A percentile compares a stretch with the other conserved stretches of the same genome.
Evolutionary conservation across 2,113 vertebrate species (phyloP).

Genomic region (Asarcornis scutulata): DNA sequence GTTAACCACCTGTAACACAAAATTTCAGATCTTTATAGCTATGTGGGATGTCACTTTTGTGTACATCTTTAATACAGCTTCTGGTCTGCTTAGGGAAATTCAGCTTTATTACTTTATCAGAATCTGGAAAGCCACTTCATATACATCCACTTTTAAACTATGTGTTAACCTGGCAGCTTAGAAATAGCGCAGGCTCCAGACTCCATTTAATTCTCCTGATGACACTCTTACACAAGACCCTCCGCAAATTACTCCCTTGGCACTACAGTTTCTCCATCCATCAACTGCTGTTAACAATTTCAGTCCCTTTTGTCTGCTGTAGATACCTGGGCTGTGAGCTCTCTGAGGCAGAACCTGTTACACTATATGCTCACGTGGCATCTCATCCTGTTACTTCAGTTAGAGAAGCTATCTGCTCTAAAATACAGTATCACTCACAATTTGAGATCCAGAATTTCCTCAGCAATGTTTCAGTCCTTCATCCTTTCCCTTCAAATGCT

Average conservation of each 20-base stretch:
- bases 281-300: background rate
- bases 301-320: background rate
- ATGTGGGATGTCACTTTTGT: accelerated
- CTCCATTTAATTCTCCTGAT: background rate
- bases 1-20: background rate
- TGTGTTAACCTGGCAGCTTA: accelerated
- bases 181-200: background rate
- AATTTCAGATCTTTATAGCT: background rate
- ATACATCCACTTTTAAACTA: background rate
- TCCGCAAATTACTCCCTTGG: background rate
- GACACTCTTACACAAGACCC: background rate
- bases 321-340: background rate
- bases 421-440: background rate
- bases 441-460: background rate
- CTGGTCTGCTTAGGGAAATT: background rate
- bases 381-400: background rate
- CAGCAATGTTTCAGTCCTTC: background rate
- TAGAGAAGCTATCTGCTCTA: background rate
- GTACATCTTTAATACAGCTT: background rate
- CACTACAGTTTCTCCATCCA: background rate
- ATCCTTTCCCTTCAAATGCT: background rate
- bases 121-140: background rate
- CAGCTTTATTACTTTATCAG: background rate
- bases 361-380: background rate
- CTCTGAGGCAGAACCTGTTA: background rate